phyloP scores from a whole-genome alignment of 2,888 invertebrate species.

The Suillia variegata region DNA sequence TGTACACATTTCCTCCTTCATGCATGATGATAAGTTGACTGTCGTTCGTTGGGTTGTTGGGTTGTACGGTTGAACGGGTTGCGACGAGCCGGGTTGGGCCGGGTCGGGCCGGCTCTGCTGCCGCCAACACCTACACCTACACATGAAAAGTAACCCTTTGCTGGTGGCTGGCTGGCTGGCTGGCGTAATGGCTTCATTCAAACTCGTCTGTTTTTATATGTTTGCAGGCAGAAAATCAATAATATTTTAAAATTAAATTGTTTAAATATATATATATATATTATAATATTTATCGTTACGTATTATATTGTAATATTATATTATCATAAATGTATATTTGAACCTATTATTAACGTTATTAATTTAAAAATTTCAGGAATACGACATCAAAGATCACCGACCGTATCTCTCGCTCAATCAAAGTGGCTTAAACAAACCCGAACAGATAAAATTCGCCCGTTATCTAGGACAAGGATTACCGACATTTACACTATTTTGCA shows the following conservation, averaged over 20 bases:
- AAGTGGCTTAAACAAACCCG: conserved; percentile 60
- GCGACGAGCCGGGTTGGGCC: neutral
- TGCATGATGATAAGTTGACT: conserved; percentile 2
- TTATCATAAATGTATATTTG: neutral
- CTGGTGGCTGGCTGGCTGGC: too few relatives aligned
- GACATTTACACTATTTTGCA: conserved; percentile 61
- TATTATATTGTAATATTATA: conserved; percentile 8
- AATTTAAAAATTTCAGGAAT: too few relatives aligned
- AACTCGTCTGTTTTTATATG: neutral
- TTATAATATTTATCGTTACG: conserved; percentile 4
- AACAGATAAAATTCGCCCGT: conserved; percentile 61
- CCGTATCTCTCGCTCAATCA: conserved; percentile 59
- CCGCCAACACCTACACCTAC: too few relatives aligned
- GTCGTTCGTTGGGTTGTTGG: neutral
- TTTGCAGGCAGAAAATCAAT: too few relatives aligned
- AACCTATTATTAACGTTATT: too few relatives aligned
- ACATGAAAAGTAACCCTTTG: neutral
- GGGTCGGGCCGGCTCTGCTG: too few relatives aligned
- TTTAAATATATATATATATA: conserved; percentile 1
- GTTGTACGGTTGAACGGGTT: neutral
- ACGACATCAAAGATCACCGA: conserved; percentile 59
- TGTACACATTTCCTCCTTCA: conserved; percentile 32
- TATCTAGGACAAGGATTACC: conserved; percentile 60
- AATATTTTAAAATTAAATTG: conserved; percentile 2
- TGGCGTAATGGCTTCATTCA: conserved; percentile 2